Conservation (phyloP, 2,888 invertebrate genomes). For the Nesidiocoris tenuis region DNA sequence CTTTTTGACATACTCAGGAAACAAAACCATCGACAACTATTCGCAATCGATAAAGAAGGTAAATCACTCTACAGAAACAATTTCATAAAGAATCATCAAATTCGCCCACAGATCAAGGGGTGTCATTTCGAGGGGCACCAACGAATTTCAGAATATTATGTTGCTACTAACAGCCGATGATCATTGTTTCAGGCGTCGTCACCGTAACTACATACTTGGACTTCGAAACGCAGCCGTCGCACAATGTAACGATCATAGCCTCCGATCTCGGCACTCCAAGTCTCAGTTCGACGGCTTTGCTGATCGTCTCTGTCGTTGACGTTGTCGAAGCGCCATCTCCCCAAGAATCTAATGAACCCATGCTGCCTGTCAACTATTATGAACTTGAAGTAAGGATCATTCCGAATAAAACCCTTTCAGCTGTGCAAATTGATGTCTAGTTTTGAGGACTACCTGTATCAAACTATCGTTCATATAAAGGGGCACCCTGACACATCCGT, state of each 20-base stretch:
- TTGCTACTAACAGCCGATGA: too few species aligned
- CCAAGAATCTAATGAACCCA: neutral
- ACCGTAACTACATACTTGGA: conserved; percentile 72
- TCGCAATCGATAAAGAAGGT: conserved; percentile 70
- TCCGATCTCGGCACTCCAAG: conserved; percentile 84
- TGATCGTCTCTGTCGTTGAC: conserved; percentile 68
- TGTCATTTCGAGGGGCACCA: too few species aligned
- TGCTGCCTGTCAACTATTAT: conserved; percentile 64
- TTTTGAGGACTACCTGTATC: too few species aligned
- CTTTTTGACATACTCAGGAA: conserved; percentile 72
- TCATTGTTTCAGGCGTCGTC: conserved; percentile 66
- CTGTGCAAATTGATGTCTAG: too few species aligned
- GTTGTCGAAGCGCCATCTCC: conserved; percentile 55
- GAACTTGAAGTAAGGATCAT: conserved; percentile 65
- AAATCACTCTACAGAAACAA: too few species aligned
- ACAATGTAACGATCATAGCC: conserved; percentile 78
- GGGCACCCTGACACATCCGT: too few species aligned
- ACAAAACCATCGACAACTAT: conserved; percentile 62
- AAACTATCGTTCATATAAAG: too few species aligned
- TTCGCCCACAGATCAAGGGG: too few species aligned
- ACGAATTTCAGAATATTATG: too few species aligned
- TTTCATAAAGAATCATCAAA: too few species aligned
- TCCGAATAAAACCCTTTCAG: too few species aligned
- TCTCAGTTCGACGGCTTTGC: conserved; percentile 72
- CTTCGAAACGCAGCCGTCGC: conserved; percentile 65